Percentiles rank a stretch among this genome's conserved stretches.
phyloP scores from a whole-genome alignment of 2,113 vertebrate genomes.

The Pao palembangensis region DNA sequence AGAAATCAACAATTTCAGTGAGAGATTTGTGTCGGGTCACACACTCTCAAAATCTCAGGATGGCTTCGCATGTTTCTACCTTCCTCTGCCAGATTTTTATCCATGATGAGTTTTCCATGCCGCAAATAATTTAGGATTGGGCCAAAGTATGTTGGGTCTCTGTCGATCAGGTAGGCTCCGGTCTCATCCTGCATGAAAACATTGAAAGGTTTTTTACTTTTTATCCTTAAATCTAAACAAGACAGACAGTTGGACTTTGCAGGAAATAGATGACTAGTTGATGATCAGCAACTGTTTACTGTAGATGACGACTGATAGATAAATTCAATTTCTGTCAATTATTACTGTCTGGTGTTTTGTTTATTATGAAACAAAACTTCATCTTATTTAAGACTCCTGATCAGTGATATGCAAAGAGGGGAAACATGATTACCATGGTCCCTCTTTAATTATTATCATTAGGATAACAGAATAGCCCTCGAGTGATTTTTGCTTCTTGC shows the following conservation, averaged over 20 bases:
- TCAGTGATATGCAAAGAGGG: too few relatives aligned
- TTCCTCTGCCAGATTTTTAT: conserved; percentile 97
- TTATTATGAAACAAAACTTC: too few relatives aligned
- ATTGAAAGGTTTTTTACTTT: background rate
- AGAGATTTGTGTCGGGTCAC: background rate
- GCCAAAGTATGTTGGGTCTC: conserved; percentile 98
- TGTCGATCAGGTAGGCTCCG: conserved; percentile 95
- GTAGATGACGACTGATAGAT: background rate
- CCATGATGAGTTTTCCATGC: conserved; percentile 98
- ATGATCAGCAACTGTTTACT: too few relatives aligned
- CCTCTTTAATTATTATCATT: too few relatives aligned
- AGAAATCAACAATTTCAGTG: background rate
- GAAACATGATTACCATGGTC: too few relatives aligned
- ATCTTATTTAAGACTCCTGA: too few relatives aligned
- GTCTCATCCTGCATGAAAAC: conserved; percentile 85
- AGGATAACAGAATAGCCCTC: too few relatives aligned
- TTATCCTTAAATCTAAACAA: background rate
- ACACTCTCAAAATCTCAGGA: background rate
- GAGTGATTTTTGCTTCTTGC: too few relatives aligned
- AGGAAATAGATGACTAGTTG: too few relatives aligned
- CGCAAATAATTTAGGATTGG: conserved; percentile 97
- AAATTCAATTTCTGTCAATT: background rate
- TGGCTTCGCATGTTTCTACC: conserved; percentile 69
- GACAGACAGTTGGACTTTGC: background rate
- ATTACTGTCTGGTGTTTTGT: too few relatives aligned